Evolutionary conservation across 2,113 vertebrate genomes (phyloP).

Genomic region (Argyrosomus japonicus): DNA sequence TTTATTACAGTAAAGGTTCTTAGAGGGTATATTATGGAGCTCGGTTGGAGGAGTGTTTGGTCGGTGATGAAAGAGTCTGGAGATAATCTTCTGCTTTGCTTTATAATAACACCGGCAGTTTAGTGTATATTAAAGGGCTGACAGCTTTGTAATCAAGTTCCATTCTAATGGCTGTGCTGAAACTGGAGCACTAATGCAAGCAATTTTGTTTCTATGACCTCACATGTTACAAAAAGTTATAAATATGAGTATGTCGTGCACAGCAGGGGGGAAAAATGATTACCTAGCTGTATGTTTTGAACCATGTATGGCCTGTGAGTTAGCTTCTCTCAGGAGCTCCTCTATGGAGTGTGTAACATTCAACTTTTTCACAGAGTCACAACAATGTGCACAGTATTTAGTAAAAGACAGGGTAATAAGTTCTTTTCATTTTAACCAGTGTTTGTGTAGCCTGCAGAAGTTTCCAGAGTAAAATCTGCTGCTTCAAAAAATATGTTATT

Average conservation of each 20-base stretch:
- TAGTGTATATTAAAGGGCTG: constrained; percentile 27
- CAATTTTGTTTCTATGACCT: constrained; percentile 16
- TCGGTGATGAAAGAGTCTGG: constrained; percentile 20
- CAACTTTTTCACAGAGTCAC: not conserved
- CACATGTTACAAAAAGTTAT: not conserved
- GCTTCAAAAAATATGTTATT: not conserved
- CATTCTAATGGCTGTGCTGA: not conserved
- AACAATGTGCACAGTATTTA: not conserved
- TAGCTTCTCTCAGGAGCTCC: not conserved
- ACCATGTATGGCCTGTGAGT: not conserved
- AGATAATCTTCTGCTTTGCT: constrained; percentile 25
- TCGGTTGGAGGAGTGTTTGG: constrained; percentile 5
- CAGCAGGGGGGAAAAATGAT: not conserved
- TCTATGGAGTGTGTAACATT: not conserved
- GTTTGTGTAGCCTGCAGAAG: not conserved
- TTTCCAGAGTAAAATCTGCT: not conserved
- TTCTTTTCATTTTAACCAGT: not conserved
- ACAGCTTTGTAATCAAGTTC: constrained; percentile 18
- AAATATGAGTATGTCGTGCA: not conserved
- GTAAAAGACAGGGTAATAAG: not conserved
- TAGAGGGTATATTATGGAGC: not conserved
- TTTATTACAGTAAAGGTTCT: constrained; percentile 17
- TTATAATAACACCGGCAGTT: not conserved
- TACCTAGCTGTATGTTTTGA: not conserved
- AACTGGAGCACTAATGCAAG: not conserved